phyloP scores from a whole-genome alignment of 2,797 vertebrate genomes.

The Artibeus jamaicensis region DNA sequence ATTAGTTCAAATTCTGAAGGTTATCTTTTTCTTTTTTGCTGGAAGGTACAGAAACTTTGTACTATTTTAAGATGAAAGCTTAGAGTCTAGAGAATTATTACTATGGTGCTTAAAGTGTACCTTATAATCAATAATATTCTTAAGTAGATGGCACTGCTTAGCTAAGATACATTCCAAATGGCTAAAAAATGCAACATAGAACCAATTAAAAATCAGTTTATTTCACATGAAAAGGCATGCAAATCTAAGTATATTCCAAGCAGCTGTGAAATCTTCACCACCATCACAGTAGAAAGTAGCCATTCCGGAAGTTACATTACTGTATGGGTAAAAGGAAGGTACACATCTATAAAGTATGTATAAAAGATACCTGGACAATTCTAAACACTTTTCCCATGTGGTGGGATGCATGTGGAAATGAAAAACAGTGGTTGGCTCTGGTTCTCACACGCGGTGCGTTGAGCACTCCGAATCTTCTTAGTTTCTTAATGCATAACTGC shows the following conservation, averaged over 20 bases:
- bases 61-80: slow-evolving; percentile 68
- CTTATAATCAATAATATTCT: slow-evolving; percentile 48
- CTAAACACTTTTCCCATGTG: not conserved
- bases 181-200: not conserved
- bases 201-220: not conserved
- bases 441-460: not conserved
- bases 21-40: slow-evolving; percentile 49
- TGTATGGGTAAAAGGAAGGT: not conserved
- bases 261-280: slow-evolving; percentile 1
- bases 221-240: not conserved
- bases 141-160: not conserved
- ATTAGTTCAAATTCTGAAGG: slow-evolving; percentile 64
- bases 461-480: not conserved
- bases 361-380: not conserved
- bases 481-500: not conserved
- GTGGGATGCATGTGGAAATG: not conserved
- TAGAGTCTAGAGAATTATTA: slow-evolving; percentile 58
- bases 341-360: not conserved
- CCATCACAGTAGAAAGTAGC: not conserved
- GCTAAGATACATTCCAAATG: slow-evolving; percentile 14
- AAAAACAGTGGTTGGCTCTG: not conserved
- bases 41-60: slow-evolving; percentile 39
- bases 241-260: slow-evolving; percentile 8
- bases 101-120: not conserved
- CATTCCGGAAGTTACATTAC: slow-evolving; percentile 7